Evolutionary conservation across 1,140 invertebrate species (phyloP), one percentile per base, ranked within the genome.

Genomic region (Temnothorax curvispinosus): DNA sequence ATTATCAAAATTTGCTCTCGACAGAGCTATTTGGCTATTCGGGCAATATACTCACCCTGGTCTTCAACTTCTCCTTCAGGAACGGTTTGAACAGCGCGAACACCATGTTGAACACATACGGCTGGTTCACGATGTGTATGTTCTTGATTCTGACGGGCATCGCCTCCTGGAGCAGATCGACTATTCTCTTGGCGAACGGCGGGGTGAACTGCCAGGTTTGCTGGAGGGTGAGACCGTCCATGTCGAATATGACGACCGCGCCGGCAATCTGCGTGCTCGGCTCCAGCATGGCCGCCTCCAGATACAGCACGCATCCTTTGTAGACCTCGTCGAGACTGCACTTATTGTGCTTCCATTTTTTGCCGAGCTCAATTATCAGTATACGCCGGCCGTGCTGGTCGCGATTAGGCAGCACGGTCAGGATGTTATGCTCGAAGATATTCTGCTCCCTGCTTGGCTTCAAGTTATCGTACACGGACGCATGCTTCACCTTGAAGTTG

Each of bases 61-160:
- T 96, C 71, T 96, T 97, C 27, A 98, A 94, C 91, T 98, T 98
- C 88, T 98, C 97, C 58, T 96, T 96, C 0, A 99, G 94, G 94
- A 99, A 98, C 7, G 98, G 98, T 93, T 98, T 98, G 94, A 98
- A 98, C 13, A 99, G 96, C 11, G 97, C 96, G 94, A 98, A 99
- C 1, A 99, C 97, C 94, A 98, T 97, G 92, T 98, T 98, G 95
- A 99, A 99, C 67, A 99, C 96, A 89, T 97, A 97, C 0, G 98
- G 98, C 94, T 99, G 98, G 94, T 99, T 98, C 3, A 99, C 96
- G 74, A 98, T 97, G 91, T 99, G 98, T 64, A 99, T 96, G 67
- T 97, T 97, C 95, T 99, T 99, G 41, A 99, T 95, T 90, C 98
- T 96, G 5, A 98, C 93, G 0, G 98, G 98, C 72, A 98, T 96